Percentiles rank a stretch among this genome's conserved stretches.
Evolutionary conservation across 2,113 vertebrate species (phyloP).

Genomic region (Terrapene triunguis): DNA sequence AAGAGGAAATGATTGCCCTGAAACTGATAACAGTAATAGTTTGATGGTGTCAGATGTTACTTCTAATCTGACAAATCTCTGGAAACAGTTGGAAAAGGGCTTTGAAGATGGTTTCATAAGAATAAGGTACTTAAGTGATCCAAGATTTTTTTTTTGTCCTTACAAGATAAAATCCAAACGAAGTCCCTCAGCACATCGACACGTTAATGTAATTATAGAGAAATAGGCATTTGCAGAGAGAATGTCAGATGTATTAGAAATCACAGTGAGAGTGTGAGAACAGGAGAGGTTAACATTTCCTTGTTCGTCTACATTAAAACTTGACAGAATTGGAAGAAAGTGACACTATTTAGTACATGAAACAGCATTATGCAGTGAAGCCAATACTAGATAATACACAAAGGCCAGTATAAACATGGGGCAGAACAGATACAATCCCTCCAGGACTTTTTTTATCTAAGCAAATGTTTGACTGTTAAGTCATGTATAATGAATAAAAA

Average conservation of each 20-base stretch:
- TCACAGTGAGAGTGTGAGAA: constrained; percentile 57
- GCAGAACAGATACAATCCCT: background rate
- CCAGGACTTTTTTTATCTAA: background rate
- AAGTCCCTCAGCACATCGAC: constrained; percentile 68
- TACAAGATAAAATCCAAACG: constrained; percentile 66
- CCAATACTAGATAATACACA: background rate
- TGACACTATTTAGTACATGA: constrained; percentile 16
- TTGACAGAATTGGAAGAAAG: constrained; percentile 49
- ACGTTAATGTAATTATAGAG: constrained; percentile 80
- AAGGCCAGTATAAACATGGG: background rate
- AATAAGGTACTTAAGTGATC: constrained; percentile 62
- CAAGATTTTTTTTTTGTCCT: constrained; percentile 50
- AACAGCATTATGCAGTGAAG: constrained; percentile 27
- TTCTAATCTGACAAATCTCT: constrained; percentile 71
- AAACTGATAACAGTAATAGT: constrained; percentile 64
- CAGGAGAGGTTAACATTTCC: constrained; percentile 64
- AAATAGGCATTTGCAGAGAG: constrained; percentile 61
- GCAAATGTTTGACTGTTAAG: constrained; percentile 26
- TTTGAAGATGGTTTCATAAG: constrained; percentile 72
- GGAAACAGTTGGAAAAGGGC: constrained; percentile 67
- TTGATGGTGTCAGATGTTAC: constrained; percentile 50
- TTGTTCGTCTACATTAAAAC: constrained; percentile 53
- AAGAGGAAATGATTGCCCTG: constrained; percentile 55
- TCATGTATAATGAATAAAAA: background rate
- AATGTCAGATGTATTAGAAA: constrained; percentile 74